These are phyloP conservation scores for Nanorana parkeri DNA, from an alignment of 2,113 vertebrate species.

Conservation along the genomic window DNA sequence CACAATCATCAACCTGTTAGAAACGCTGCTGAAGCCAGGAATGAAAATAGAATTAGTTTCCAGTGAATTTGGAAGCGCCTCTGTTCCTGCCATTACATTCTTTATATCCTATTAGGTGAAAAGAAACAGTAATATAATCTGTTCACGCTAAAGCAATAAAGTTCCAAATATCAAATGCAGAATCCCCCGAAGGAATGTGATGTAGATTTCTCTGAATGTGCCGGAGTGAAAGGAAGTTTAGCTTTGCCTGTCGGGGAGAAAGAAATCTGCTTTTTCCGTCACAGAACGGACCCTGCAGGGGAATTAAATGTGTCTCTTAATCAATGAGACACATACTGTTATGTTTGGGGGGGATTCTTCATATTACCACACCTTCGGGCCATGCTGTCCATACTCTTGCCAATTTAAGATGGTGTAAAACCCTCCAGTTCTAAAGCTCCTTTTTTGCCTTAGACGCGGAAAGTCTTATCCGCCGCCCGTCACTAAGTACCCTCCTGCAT, in stretches of 20 bases:
- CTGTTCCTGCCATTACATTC: conserved; percentile 56
- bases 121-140: conserved; percentile 58
- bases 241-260: conserved; percentile 30
- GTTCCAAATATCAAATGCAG: conserved; percentile 52
- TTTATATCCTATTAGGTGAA: conserved; percentile 57
- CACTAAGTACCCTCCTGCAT: not conserved
- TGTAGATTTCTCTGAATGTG: conserved; percentile 60
- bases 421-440: not conserved
- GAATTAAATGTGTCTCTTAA: conserved; percentile 22
- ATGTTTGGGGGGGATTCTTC: conserved; percentile 12
- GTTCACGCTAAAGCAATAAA: conserved; percentile 55
- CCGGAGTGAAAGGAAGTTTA: conserved; percentile 31
- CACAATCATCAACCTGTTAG: conserved; percentile 21
- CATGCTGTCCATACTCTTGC: conserved; percentile 28
- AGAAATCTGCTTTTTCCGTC: conserved; percentile 35
- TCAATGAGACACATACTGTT: conserved; percentile 33
- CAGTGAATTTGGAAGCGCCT: conserved; percentile 32
- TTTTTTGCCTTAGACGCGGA: not conserved
- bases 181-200: conserved; percentile 59
- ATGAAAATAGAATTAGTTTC: conserved; percentile 37
- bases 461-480: not conserved
- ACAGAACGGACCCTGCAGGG: conserved; percentile 19
- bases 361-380: conserved; percentile 25
- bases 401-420: conserved; percentile 43
- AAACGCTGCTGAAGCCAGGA: conserved; percentile 12